Base-by-base conservation (phyloP, 2,113 vertebrate species). In the Lepus americanus region DNA sequence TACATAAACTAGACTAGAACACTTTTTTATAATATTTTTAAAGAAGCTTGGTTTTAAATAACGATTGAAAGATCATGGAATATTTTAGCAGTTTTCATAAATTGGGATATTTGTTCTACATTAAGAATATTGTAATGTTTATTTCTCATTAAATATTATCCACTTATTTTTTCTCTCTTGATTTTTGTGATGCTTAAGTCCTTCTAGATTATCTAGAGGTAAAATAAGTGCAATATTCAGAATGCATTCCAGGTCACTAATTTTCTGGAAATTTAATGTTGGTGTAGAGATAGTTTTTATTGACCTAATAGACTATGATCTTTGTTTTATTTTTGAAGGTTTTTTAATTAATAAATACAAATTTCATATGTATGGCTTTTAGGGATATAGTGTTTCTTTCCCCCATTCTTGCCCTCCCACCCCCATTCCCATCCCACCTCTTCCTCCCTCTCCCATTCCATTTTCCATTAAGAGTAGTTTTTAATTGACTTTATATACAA, bases 91-190 rank as follows among this genome's bases (percentile, higher is more conserved):
- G 17, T 87, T 61, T 94, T 69, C 82, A 66, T 85, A 81, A 94
- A 93, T 87, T 89, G 90, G 22, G 36, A 81, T n/a, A 74, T 63
- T 92, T 87, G 22, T 93, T 96, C 86, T 69, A 82, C 90, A 77
- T 55, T 85, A 72, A 87, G 83, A 91, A 39, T 87, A 84, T 14
- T 61, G 13, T 59, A 59, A 27, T 90, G 14, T 12, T 79, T 90
- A 63, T 13, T 82, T 90, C n/a, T 22, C 49, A 91, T 78, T 93
- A 78, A 86, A 82, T 92, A 80, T 93, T 85, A 19, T 51, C 66
- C 5, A 72, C 2, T 92, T 88, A 20, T 89, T 79, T 77, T 86
- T 92, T 12, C 27, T 90, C 31, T 83, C 20, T 83, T 55, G 33
- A 36, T 72, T 89, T 91, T 88, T 78, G 23, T 94, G 22, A 61